Base-by-base conservation (phyloP, 35 echinoderm and acorn worm species). In the Ophiothrix spiculata region DNA sequence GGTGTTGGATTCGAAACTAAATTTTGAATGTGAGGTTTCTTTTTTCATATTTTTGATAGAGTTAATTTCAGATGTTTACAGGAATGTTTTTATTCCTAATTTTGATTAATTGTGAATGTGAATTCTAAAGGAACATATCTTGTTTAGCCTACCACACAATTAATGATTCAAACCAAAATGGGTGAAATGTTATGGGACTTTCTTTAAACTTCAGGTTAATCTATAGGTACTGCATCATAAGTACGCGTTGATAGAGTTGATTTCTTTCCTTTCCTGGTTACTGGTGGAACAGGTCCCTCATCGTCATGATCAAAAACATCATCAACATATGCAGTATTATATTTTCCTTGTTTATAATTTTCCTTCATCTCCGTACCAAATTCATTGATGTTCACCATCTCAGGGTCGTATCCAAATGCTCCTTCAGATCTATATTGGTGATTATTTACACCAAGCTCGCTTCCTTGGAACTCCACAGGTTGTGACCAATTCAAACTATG, bases 371-470 rank as follows among this genome's bases (percentile, higher is more conserved):
- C 60, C 60, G 29, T 69, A 15, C 60, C 60, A n/a, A 69, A 69
- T 69, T 69, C 60, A 69, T 69, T 69, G 60, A 69, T 69, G 60
- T 69, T 69, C 8, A 69, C 25, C 60, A 69, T 69, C 10, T 69
- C 60, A 15, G 60, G 60, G 25, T 69, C 60, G 25, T 69, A 69
- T 4, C 60, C 60, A 28, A 4, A 15, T 69, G 17, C 60, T 12
- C 16, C 17, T 25, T n/a, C 60, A 15, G 16, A 15, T 25, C 29
- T 25, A 15, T 2, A 4, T 4, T 69, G 29, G 21, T 21, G 8
- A n/a, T 69, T 28, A 69, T 69, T 28, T 28, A 69, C 25, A 4
- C 60, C 60, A 4, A 69, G 8, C 60, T 69, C 60, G 60, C 60
- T 69, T 15, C 60, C 60, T n/a, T 69, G 60, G 60, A 69, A 69